A percentile compares a stretch with the other conserved stretches of the same genome.
Evolutionary conservation across 2,797 vertebrate species (phyloP).

Genomic region (Thunnus albacares): DNA sequence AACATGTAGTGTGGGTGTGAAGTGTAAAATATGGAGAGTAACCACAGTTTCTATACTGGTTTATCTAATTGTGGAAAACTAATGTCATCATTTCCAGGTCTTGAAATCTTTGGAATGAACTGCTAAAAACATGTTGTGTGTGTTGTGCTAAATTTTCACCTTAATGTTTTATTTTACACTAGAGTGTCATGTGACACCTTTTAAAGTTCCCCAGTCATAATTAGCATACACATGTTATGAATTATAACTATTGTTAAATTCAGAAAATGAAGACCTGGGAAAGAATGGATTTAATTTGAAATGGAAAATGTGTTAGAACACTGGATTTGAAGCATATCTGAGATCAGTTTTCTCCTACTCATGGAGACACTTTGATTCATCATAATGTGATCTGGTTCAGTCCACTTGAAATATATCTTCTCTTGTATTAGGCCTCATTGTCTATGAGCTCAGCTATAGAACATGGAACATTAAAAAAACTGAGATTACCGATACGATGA

Average conservation of each 20-base stretch:
- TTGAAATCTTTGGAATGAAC: slow-evolving; percentile 9
- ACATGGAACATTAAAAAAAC: slow-evolving; percentile 37
- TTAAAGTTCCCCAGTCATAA: not conserved
- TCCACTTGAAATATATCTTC: slow-evolving; percentile 19
- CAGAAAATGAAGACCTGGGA: slow-evolving; percentile 4
- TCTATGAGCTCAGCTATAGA: slow-evolving; percentile 15
- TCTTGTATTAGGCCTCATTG: not conserved
- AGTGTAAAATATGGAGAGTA: not conserved
- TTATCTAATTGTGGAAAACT: slow-evolving; percentile 3
- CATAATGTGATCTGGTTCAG: not conserved
- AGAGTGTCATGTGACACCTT: not conserved
- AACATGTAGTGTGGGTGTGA: slow-evolving; percentile 19
- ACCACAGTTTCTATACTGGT: not conserved
- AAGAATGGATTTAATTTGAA: slow-evolving; percentile 3
- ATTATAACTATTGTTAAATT: not conserved
- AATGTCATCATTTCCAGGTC: slow-evolving; percentile 8
- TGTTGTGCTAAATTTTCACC: not conserved
- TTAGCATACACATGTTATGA: not conserved
- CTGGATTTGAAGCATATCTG: slow-evolving; percentile 28
- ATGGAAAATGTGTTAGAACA: not conserved
- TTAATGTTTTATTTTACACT: not conserved
- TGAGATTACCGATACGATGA: slow-evolving; percentile 13
- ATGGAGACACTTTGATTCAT: not conserved
- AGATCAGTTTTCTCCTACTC: slow-evolving; percentile 9
- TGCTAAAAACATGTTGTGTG: not conserved